A percentile compares a stretch with the other conserved stretches of the same genome.
These are phyloP conservation scores for Patella vulgata DNA, from an alignment of 1,140 invertebrate genomes.

Conservation along the genomic window DNA sequence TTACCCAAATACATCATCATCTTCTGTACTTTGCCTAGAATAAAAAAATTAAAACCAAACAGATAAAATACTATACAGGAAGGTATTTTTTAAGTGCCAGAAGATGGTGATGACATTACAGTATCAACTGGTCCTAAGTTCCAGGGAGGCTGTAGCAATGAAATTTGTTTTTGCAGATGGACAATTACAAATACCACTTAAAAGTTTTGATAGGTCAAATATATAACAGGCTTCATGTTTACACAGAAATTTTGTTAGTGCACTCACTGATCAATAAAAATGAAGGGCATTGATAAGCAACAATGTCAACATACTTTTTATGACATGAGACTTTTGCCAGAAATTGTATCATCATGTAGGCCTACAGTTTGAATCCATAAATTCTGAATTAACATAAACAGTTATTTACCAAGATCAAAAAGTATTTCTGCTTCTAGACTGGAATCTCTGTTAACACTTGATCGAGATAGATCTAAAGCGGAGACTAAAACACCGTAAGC, in stretches of 20 bases:
- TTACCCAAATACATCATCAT: constrained; percentile 57
- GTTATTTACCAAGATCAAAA: constrained; percentile 53
- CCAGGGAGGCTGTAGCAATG: no score
- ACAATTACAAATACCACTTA: no score
- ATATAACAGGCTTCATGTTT: no score
- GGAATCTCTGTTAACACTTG: constrained; percentile 45
- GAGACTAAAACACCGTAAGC: constrained; percentile 58
- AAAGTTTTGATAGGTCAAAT: no score
- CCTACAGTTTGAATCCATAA: no score
- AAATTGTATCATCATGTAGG: no score
- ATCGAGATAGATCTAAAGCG: constrained; percentile 53
- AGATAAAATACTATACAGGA: neutral
- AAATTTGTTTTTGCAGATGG: neutral
- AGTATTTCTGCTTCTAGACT: constrained; percentile 60
- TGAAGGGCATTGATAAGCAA: no score
- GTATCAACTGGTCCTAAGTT: neutral
- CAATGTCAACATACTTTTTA: no score
- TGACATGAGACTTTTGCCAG: no score
- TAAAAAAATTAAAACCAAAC: constrained; percentile 10
- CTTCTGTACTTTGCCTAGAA: constrained; percentile 60
- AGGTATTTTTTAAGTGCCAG: neutral
- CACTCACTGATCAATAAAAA: no score
- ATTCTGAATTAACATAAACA: neutral
- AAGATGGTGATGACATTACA: neutral
- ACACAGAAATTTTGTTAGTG: no score